Evolutionary conservation across 1,140 invertebrate genomes (phyloP), one percentile per base, ranked within the genome.

Genomic region (Lanistes nyassanus): DNA sequence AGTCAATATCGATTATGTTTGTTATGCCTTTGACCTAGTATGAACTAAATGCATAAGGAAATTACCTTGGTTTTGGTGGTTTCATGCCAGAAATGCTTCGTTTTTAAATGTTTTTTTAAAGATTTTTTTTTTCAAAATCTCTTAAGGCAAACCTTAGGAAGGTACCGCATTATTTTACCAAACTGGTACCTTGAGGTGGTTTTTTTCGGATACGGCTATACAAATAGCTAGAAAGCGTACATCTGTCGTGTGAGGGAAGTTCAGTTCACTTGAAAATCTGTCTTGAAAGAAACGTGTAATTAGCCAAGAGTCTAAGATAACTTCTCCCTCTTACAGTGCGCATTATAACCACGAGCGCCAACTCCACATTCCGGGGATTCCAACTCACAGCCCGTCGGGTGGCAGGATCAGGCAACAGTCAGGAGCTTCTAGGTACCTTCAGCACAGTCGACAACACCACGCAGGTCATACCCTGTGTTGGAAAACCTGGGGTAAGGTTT

Each of bases 371-470:
- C 68, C 34, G 26, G 13, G 68, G 68, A 23, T 70, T 70, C 68
- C 68, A 70, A 36, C 47, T 70, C 29, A 36, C 53, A 7, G 68
- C 29, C 5, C 68, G 55, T 55, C 47, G 68, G 19, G 51, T 56
- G 9, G 2, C 2, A 3, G 56, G 51, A n/a, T 70, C 68, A 21
- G 47, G 47, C 29, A 70, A 70, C 68, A 23, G 3, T 13, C 29
- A 70, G 51, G 68, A 70, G 29, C 56, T 70, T 7, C 13, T 70
- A 21, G 68, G 68, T 29, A 34, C 23, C n/a, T 70, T 70, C 68
- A 70, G 47, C 39, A 51, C 51, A 16, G 34, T 5, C 9, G 39
- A 70, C 47, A 56, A 36, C 68, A 21, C 36, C 51, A 31, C 19
- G 4, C 68, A 70, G 51, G n/a, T 36, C 19, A 34, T 70, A 4